phyloP scores from a whole-genome alignment of 2,888 invertebrate species.

The Cancer borealis region DNA sequence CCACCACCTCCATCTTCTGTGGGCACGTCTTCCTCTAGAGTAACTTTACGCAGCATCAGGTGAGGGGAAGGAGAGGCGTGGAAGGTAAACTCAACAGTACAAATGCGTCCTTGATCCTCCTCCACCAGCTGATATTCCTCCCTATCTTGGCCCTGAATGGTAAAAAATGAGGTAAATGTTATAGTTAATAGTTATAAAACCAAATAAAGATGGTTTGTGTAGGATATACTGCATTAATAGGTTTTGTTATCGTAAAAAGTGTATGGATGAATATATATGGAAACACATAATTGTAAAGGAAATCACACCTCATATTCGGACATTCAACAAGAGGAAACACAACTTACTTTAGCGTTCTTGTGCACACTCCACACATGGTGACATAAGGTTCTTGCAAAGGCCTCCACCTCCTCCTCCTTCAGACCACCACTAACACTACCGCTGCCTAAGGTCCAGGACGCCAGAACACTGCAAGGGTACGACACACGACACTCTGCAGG shows the following conservation, averaged over 20 bases:
- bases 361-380: not conserved
- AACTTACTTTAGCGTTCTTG: not conserved
- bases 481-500: not conserved
- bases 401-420: not conserved
- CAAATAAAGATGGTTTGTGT: not conserved
- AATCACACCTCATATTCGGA: not conserved
- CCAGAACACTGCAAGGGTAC: not conserved
- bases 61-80: not conserved
- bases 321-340: not conserved
- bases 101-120: conserved; percentile 4
- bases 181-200: not conserved
- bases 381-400: not conserved
- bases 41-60: not conserved
- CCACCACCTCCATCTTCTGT: no score
- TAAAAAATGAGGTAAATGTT: not conserved
- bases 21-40: not conserved
- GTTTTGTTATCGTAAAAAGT: no score
- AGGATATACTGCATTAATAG: no score
- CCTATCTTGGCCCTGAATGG: not conserved
- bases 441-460: not conserved
- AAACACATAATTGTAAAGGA: not conserved
- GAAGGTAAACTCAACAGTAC: not conserved
- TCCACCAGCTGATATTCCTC: conserved; percentile 5
- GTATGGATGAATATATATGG: no score
- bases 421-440: not conserved